These are phyloP conservation scores for Megalopta genalis DNA, from an alignment of 1,140 invertebrate genomes.

Conservation along the genomic window DNA sequence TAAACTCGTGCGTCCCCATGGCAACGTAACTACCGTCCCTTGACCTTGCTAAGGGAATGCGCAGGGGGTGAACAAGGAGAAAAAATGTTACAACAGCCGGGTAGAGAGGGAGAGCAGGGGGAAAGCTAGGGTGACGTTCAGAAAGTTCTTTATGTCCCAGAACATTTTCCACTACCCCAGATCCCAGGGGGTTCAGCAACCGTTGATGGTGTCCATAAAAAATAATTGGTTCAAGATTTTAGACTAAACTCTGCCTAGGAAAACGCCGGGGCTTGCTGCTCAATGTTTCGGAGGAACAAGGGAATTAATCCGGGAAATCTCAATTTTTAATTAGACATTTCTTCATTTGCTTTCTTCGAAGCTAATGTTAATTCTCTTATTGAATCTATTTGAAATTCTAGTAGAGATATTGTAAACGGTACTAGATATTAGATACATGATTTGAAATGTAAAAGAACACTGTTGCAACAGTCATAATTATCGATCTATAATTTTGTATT, in stretches of 20 bases:
- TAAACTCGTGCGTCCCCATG: conserved; percentile 69
- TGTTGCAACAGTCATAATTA: no score
- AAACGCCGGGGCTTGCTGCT: no score
- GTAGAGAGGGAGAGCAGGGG: neutral
- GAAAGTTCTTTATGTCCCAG: conserved; percentile 13
- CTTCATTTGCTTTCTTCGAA: no score
- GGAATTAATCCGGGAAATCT: no score
- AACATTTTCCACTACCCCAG: conserved; percentile 7
- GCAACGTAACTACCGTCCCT: conserved; percentile 67
- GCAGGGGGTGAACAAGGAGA: conserved; percentile 1
- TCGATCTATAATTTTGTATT: no score
- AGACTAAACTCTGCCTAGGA: neutral
- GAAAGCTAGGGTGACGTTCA: conserved; percentile 48
- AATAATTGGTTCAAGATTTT: conserved; percentile 14
- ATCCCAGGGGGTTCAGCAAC: neutral
- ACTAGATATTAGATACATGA: no score
- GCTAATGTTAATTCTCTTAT: no score
- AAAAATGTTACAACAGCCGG: neutral
- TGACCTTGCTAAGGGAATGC: conserved; percentile 69
- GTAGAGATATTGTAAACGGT: no score
- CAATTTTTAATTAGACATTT: no score
- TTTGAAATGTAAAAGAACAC: no score
- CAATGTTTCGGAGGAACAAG: no score
- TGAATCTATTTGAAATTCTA: no score
- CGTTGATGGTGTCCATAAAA: neutral